A percentile compares a stretch with the other conserved stretches of the same genome.
Conservation (phyloP, 2,113 vertebrate species). For the Spheniscus mendiculus region DNA sequence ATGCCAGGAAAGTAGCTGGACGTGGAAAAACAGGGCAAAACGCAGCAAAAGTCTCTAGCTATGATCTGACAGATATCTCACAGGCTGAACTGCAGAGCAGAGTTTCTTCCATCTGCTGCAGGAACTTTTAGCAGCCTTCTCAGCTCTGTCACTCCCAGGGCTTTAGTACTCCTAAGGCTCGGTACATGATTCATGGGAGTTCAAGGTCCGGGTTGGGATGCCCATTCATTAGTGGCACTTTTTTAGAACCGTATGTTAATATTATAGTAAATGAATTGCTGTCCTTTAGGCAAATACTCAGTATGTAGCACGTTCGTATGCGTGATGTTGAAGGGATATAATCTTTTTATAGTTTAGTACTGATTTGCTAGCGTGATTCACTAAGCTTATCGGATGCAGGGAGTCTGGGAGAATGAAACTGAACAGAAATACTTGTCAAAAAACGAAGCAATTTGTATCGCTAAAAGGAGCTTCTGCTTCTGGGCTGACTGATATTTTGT, state of each 20-base stretch:
- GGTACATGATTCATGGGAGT: accelerated
- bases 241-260: background rate
- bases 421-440: constrained; percentile 41
- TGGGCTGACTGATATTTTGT: background rate
- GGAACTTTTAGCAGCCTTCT: background rate
- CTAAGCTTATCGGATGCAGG: constrained; percentile 57
- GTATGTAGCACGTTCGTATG: background rate
- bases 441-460: constrained; percentile 3
- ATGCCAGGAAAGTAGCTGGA: constrained; percentile 59
- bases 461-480: constrained; percentile 37
- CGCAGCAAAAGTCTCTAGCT: background rate
- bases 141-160: background rate
- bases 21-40: background rate
- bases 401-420: constrained; percentile 31
- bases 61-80: background rate
- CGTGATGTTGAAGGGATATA: accelerated
- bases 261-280: background rate
- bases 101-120: background rate
- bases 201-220: background rate
- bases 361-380: constrained; percentile 25
- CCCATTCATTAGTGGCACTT: background rate
- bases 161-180: background rate
- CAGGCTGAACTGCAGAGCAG: background rate
- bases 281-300: background rate
- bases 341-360: constrained; percentile 15